A percentile compares a stretch with the other conserved stretches of the same genome.
phyloP scores from a whole-genome alignment of 2,797 vertebrate species.

The Serranus cabrilla region DNA sequence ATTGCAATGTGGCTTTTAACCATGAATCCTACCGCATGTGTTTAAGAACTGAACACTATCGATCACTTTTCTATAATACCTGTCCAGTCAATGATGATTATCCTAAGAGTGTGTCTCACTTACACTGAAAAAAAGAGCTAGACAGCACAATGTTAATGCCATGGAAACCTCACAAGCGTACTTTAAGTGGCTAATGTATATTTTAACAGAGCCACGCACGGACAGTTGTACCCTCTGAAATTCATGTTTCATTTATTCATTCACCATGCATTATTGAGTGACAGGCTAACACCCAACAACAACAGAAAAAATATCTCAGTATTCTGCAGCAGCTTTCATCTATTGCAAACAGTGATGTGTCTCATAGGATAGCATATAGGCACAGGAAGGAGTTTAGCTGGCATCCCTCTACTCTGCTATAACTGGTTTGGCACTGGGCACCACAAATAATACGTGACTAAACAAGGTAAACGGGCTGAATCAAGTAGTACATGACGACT shows the following conservation, averaged over 20 bases:
- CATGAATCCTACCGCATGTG: neutral
- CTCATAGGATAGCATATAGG: too few relatives aligned
- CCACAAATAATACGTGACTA: too few relatives aligned
- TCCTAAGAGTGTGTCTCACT: neutral
- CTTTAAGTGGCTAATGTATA: slow-evolving; percentile 48
- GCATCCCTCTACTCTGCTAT: neutral
- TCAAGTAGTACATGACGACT: neutral
- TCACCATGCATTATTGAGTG: slow-evolving; percentile 72
- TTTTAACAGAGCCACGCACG: slow-evolving; percentile 46
- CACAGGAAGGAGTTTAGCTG: neutral
- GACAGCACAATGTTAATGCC: slow-evolving; percentile 24
- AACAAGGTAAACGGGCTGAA: too few relatives aligned
- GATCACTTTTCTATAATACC: neutral
- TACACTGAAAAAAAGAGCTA: slow-evolving; percentile 1
- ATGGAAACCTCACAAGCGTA: slow-evolving; percentile 24
- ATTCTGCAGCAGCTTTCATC: slow-evolving; percentile 50
- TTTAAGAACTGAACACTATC: neutral
- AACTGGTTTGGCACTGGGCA: neutral
- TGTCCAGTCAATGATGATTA: neutral
- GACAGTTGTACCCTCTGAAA: slow-evolving; percentile 55
- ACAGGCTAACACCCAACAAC: slow-evolving; percentile 54
- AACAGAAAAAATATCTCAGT: slow-evolving; percentile 34
- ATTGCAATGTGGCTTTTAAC: neutral
- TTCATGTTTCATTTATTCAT: slow-evolving; percentile 73
- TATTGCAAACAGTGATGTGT: neutral